These are phyloP conservation scores for Himantopus leucocephalus DNA, from an alignment of 2,113 vertebrate genomes.

Conservation along the genomic window DNA sequence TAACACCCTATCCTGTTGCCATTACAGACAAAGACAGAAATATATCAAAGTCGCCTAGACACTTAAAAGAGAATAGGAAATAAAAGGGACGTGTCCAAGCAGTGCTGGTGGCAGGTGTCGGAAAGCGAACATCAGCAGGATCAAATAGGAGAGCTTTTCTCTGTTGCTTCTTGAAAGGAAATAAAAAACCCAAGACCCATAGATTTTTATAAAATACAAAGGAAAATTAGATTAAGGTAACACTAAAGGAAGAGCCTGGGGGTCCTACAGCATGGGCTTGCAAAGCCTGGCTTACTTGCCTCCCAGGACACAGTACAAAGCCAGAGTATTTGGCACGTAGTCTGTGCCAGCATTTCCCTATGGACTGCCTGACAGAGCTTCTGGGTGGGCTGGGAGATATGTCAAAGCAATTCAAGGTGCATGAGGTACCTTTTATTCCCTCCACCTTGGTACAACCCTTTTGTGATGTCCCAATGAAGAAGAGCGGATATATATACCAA, in stretches of 20 bases:
- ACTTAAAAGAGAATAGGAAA: constrained; percentile 86
- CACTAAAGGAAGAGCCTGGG: neutral
- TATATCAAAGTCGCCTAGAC: constrained; percentile 78
- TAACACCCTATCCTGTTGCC: constrained; percentile 74
- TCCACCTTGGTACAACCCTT: neutral
- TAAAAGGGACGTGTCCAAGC: constrained; percentile 81
- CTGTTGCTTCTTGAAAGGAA: constrained; percentile 76
- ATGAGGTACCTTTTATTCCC: neutral
- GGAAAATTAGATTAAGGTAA: constrained; percentile 46
- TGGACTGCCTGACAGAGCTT: neutral
- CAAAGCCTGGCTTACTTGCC: neutral
- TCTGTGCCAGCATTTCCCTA: neutral
- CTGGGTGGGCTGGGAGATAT: neutral
- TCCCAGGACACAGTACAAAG: constrained; percentile 15
- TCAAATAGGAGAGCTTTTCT: constrained; percentile 77
- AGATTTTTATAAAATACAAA: constrained; percentile 65
- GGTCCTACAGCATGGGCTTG: neutral
- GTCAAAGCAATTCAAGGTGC: neutral
- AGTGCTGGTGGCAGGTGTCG: constrained; percentile 77
- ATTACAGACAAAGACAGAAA: constrained; percentile 78
- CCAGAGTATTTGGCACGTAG: neutral
- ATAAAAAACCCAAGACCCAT: constrained; percentile 49
- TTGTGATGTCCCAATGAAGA: neutral
- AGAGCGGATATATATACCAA: neutral
- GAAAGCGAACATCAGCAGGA: constrained; percentile 75